Percentiles rank a stretch among this genome's conserved stretches.
These are phyloP conservation scores for Gryon sp. DNA, from an alignment of 1,140 invertebrate genomes.

Conservation along the genomic window DNA sequence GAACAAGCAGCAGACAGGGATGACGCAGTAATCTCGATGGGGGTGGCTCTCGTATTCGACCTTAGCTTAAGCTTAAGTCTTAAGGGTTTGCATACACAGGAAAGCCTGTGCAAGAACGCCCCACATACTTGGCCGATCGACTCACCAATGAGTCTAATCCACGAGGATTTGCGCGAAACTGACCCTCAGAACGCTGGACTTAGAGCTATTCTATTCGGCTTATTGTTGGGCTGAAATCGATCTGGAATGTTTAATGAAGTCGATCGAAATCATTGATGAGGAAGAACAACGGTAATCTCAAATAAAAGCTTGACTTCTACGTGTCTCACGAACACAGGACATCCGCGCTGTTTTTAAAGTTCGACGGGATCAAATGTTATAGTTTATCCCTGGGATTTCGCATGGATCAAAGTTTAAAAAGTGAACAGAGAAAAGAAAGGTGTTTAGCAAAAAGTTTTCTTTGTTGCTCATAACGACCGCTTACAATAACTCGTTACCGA, in stretches of 20 bases:
- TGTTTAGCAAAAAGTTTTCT: no score
- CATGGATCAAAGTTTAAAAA: conserved; percentile 16
- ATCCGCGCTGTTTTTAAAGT: no score
- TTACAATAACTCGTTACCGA: conserved; percentile 78
- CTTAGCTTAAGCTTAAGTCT: conserved; percentile 69
- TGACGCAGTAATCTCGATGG: conserved; percentile 72
- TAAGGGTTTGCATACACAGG: conserved; percentile 69
- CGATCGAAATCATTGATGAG: conserved; percentile 64
- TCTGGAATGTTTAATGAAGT: conserved; percentile 65
- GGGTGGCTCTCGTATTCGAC: conserved; percentile 65
- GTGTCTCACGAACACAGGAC: conserved; percentile 35
- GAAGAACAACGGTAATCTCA: conserved; percentile 63
- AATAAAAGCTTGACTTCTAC: conserved; percentile 57
- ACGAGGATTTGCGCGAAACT: conserved; percentile 62
- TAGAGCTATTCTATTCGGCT: conserved; percentile 63
- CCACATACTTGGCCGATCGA: conserved; percentile 48
- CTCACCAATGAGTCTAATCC: conserved; percentile 66
- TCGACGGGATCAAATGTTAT: conserved; percentile 23
- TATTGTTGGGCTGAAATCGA: conserved; percentile 63
- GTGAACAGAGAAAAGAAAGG: neutral
- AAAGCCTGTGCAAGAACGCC: conserved; percentile 59
- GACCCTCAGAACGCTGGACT: conserved; percentile 65
- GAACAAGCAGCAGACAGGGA: conserved; percentile 62
- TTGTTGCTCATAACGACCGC: conserved; percentile 54
- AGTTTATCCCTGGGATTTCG: neutral